Conservation (phyloP, 2,888 invertebrate species). For the Ptychoptera albimana region DNA sequence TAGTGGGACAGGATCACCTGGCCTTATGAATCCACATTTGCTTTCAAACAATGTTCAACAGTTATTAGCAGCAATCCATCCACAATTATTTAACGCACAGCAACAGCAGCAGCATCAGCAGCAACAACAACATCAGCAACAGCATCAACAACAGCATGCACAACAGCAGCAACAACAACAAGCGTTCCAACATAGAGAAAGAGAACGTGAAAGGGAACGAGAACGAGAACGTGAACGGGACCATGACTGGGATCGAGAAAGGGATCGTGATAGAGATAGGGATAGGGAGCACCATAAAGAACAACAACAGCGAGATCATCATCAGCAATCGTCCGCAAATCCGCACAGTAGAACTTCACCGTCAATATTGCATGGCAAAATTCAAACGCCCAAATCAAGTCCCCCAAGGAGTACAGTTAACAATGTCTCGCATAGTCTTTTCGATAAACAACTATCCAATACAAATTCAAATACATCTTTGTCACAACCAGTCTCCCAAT, state of each 20-base stretch:
- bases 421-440: background rate
- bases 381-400: conserved; percentile 8
- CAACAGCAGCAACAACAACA: conserved; percentile 6
- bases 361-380: background rate
- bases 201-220: too few relatives aligned
- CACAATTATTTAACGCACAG: conserved; percentile 42
- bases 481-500: conserved; percentile 7
- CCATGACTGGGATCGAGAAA: too few relatives aligned
- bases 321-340: conserved; percentile 12
- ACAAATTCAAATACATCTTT: conserved; percentile 7
- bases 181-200: too few relatives aligned
- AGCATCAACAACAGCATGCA: conserved; percentile 3
- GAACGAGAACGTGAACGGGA: too few relatives aligned
- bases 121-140: conserved; percentile 9
- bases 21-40: conserved; percentile 45
- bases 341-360: conserved; percentile 2
- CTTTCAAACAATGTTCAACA: conserved; percentile 60
- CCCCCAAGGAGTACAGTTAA: conserved; percentile 10
- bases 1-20: conserved; percentile 38
- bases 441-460: conserved; percentile 6
- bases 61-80: conserved; percentile 55
- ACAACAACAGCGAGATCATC: conserved; percentile 10
- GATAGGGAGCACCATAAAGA: too few relatives aligned
- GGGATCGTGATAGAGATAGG: too few relatives aligned
- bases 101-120: conserved; percentile 20